Conservation (phyloP, 2,113 vertebrate genomes). For the Cairina moschata region DNA sequence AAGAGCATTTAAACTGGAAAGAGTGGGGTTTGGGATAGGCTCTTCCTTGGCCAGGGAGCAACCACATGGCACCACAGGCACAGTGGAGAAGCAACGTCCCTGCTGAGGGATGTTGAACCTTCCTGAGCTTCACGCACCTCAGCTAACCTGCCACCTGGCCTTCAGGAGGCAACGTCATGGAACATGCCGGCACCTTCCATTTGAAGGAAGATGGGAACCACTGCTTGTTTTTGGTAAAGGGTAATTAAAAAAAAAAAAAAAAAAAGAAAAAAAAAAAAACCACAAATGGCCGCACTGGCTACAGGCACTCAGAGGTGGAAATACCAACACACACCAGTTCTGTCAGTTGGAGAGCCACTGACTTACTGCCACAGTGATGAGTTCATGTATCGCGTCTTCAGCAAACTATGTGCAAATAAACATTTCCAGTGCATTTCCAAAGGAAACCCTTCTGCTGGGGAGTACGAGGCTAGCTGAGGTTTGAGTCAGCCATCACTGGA, state of each 20-base stretch:
- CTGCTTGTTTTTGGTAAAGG: not conserved
- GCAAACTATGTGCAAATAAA: not conserved
- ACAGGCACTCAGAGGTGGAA: not conserved
- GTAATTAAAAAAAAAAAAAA: not conserved
- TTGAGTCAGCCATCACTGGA: not conserved
- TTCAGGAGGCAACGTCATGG: not conserved
- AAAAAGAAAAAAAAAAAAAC: not conserved
- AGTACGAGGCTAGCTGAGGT: not conserved
- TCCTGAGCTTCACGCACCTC: not conserved
- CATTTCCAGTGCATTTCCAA: not conserved
- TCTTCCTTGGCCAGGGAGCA: not conserved
- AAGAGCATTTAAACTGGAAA: not conserved
- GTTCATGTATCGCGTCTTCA: not conserved
- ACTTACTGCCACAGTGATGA: not conserved
- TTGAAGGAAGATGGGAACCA: not conserved
- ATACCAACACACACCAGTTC: rapidly evolving
- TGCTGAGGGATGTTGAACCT: too few species aligned
- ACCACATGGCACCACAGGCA: not conserved
- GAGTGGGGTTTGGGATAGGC: not conserved
- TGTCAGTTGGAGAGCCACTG: not conserved
- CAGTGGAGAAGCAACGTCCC: rapidly evolving
- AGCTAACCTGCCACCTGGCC: not conserved
- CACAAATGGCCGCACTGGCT: not conserved
- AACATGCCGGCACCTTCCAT: not conserved
- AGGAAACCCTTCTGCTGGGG: rapidly evolving